Conservation (phyloP, 2,888 invertebrate genomes). For the Leptinotarsa peninsularis region DNA sequence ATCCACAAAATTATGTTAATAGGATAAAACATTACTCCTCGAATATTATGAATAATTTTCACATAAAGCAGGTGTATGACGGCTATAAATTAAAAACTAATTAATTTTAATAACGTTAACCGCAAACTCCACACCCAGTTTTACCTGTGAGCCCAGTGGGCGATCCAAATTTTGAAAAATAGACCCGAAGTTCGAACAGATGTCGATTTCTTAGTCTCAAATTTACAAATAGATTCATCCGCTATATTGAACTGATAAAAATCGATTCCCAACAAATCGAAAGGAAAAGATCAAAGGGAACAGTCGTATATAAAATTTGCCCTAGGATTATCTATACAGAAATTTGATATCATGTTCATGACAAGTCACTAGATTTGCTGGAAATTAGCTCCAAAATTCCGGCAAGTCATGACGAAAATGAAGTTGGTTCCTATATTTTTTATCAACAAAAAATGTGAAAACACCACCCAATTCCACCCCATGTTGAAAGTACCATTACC, state of each 20-base stretch:
- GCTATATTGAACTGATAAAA: not conserved
- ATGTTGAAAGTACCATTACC: too few relatives aligned
- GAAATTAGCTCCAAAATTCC: too few relatives aligned
- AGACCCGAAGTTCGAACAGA: conserved; percentile 29
- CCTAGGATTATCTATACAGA: too few relatives aligned
- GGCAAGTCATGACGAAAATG: too few relatives aligned
- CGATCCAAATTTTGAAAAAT: conserved; percentile 42
- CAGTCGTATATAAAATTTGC: too few relatives aligned
- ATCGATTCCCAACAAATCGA: not conserved
- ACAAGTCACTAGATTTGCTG: too few relatives aligned
- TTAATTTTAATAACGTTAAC: conserved; percentile 51
- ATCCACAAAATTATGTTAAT: conserved; percentile 43
- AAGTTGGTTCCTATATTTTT: too few relatives aligned
- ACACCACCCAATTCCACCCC: too few relatives aligned
- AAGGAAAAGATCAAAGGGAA: not conserved
- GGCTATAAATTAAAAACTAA: conserved; percentile 55
- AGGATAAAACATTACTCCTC: conserved; percentile 33
- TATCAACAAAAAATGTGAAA: too few relatives aligned
- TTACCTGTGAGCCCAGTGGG: conserved; percentile 47
- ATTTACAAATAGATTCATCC: conserved; percentile 10
- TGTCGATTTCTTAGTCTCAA: conserved; percentile 26
- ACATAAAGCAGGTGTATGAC: conserved; percentile 51
- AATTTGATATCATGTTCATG: too few relatives aligned
- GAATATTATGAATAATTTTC: conserved; percentile 45
- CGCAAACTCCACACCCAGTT: conserved; percentile 45